phyloP scores from a whole-genome alignment of 2,888 invertebrate species.

The Conomelus anceps region DNA sequence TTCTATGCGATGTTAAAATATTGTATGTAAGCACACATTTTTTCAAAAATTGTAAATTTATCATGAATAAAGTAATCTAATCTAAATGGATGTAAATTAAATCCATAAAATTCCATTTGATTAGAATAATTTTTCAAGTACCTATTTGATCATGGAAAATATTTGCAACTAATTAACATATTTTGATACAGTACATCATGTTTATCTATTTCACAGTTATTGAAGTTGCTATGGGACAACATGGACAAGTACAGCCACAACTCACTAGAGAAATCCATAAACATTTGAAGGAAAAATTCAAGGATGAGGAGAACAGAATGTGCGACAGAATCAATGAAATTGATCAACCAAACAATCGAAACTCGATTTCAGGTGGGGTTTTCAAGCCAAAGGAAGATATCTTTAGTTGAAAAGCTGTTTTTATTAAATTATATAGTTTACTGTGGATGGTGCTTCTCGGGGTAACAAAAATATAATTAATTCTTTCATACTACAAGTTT shows the following conservation, averaged over 20 bases:
- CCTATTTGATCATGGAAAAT: too few species aligned
- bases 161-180: too few species aligned
- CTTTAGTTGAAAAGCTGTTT: constrained; percentile 7
- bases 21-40: too few species aligned
- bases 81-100: too few species aligned
- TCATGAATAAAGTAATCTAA: too few species aligned
- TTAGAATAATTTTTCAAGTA: too few species aligned
- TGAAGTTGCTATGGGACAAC: constrained; percentile 93
- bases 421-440: background rate
- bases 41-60: too few species aligned
- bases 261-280: constrained; percentile 53
- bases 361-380: background rate
- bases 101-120: too few species aligned
- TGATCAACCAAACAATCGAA: background rate
- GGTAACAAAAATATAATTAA: too few species aligned
- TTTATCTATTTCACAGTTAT: constrained; percentile 59
- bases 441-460: too few species aligned
- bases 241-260: constrained; percentile 81
- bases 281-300: background rate
- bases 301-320: background rate
- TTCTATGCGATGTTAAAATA: too few species aligned
- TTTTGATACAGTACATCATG: background rate
- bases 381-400: background rate
- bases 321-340: background rate
- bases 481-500: too few species aligned